These are phyloP conservation scores for Nemoura dubitans DNA, from an alignment of 2,888 invertebrate genomes.

Conservation along the genomic window DNA sequence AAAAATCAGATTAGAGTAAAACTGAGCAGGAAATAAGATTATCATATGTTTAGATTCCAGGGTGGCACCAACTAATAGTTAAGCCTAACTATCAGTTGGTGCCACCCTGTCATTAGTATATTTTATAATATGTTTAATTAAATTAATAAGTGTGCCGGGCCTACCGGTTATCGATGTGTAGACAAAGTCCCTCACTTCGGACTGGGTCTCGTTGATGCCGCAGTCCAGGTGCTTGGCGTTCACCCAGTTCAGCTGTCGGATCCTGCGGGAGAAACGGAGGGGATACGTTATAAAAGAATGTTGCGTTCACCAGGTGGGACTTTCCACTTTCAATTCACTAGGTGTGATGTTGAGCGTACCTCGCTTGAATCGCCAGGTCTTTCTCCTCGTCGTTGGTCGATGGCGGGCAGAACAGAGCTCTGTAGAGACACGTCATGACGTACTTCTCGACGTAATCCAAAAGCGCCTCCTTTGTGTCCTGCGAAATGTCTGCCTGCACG, in stretches of 20 bases:
- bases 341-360: no score
- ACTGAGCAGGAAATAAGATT: no score
- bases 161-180: conserved; percentile 92
- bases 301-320: no score
- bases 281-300: no score
- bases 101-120: no score
- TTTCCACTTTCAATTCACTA: no score
- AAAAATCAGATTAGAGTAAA: no score
- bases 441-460: conserved; percentile 95
- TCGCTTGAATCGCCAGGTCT: conserved; percentile 90
- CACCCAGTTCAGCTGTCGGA: conserved; percentile 96
- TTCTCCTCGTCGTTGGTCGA: conserved; percentile 93
- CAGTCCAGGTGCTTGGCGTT: conserved; percentile 94
- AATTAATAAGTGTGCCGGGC: no score
- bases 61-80: no score
- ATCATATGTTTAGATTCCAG: no score
- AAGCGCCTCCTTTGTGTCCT: conserved; percentile 81
- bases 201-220: conserved; percentile 84
- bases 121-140: no score
- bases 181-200: conserved; percentile 86
- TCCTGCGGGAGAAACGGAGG: conserved; percentile 65
- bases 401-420: conserved; percentile 85
- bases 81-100: no score
- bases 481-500: conserved; percentile 67
- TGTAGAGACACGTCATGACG: conserved; percentile 89